These are phyloP conservation scores for Emydura subglobosa DNA, from an alignment of 2,113 vertebrate species.

Conservation along the genomic window DNA sequence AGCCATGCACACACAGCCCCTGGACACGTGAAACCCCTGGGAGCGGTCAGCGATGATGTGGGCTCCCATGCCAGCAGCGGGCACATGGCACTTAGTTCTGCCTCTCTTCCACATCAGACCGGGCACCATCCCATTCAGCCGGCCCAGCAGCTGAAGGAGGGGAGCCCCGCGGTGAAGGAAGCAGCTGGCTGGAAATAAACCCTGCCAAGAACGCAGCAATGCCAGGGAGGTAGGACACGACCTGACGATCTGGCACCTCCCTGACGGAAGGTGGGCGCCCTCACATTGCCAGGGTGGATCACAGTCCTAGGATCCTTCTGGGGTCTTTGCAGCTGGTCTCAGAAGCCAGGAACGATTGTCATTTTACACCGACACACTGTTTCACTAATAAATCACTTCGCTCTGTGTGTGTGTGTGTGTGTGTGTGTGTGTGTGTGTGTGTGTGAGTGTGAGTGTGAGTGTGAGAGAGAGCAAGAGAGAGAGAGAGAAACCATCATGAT, in stretches of 20 bases:
- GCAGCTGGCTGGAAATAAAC: background rate
- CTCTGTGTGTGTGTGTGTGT: background rate
- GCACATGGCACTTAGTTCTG: background rate
- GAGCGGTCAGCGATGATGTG: background rate
- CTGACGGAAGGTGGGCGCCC: background rate
- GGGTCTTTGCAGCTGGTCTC: background rate
- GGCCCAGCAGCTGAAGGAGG: no score
- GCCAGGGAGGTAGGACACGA: background rate
- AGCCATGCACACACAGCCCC: background rate
- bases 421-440: no score
- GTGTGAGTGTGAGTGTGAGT: no score
- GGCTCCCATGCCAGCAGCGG: background rate
- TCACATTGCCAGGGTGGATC: background rate
- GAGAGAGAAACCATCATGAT: no score
- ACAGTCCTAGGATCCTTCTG: background rate
- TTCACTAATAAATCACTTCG: conserved; percentile 7
- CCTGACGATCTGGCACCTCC: background rate
- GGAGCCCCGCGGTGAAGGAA: background rate
- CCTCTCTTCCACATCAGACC: background rate
- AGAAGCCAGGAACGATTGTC: background rate
- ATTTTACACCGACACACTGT: background rate
- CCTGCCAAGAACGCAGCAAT: background rate
- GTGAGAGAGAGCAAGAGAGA: no score
- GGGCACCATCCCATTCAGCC: background rate
- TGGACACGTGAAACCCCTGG: background rate